Evolutionary conservation across 2,888 invertebrate genomes (phyloP).

Genomic region (Drosophila cyrtoloma): DNA sequence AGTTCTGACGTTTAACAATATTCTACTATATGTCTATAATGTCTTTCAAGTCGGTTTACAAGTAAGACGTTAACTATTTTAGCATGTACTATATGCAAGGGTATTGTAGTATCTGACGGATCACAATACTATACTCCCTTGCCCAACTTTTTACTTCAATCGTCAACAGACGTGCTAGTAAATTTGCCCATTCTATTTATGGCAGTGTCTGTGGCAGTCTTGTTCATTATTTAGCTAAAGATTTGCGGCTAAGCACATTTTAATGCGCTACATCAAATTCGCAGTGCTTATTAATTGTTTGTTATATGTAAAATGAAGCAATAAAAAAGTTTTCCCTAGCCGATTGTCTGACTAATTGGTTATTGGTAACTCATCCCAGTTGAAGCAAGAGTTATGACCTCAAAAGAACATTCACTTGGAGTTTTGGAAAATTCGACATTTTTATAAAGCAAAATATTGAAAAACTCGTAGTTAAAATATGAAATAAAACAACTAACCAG

Average conservation of each 20-base stretch:
- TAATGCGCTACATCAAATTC: slow-evolving; percentile 20
- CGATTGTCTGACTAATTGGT: neutral
- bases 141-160: neutral
- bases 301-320: neutral
- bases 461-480: neutral
- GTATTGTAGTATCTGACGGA: neutral
- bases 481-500: neutral
- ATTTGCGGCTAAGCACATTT: slow-evolving; percentile 36
- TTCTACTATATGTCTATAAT: too few relatives aligned
- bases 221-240: slow-evolving; percentile 44
- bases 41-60: neutral
- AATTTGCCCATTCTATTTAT: neutral
- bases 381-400: neutral
- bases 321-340: neutral
- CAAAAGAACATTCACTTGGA: too few relatives aligned
- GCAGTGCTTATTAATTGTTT: neutral
- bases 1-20: neutral
- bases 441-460: neutral
- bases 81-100: neutral
- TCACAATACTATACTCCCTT: neutral
- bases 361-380: neutral
- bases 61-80: neutral
- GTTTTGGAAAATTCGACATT: too few relatives aligned
- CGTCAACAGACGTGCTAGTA: neutral
- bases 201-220: neutral